Evolutionary conservation across 2,113 vertebrate species (phyloP), one percentile per base, ranked within the genome.

Genomic region (Argyrosomus japonicus): DNA sequence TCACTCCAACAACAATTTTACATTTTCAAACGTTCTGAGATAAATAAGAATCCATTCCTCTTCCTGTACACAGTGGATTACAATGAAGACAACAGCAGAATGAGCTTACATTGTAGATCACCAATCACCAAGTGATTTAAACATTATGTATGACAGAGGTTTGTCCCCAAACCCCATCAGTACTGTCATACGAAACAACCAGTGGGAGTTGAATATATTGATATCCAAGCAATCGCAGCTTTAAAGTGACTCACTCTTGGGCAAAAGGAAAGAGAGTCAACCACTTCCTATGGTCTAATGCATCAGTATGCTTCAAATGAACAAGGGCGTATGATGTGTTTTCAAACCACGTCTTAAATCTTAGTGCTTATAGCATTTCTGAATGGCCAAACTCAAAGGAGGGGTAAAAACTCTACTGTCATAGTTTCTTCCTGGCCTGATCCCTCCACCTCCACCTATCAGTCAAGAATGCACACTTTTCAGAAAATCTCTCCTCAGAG

Each of bases 1-100:
- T 68, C n/a, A 29, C 29, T 72, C 14, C 5, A 81, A 48, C 50
- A n/a, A 48, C 19, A 86, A 27, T 15, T 77, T 77, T 18, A 77
- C 9, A 18, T 19, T 50, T 58, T 23, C 29, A 21, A 79, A 40
- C 36, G 6, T 32, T 61, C 36, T 19, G 0, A 64, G 43, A 50
- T 61, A 25, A 21, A 68, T 79, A 53, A 72, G 32, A 32, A 60
- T 36, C 45, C 17, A 62, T 17, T 75, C 64, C 6, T 36, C 32
- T 36, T 36, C 32, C 32, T 36, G n/a, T 32, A 4, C 1, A 23
- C 19, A 11, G 32, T 12, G 32, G 21, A 57, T 25, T 43, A 47
- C 3, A 40, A 14, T 43, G 32, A 63, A 51, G 15, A 4, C 8
- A 11, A 36, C 25, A 63, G 3, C 21, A 65, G 47, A 23, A 25